These are phyloP conservation scores for Pseudochaenichthys georgianus DNA, from an alignment of 2,797 vertebrate genomes.

Conservation along the genomic window DNA sequence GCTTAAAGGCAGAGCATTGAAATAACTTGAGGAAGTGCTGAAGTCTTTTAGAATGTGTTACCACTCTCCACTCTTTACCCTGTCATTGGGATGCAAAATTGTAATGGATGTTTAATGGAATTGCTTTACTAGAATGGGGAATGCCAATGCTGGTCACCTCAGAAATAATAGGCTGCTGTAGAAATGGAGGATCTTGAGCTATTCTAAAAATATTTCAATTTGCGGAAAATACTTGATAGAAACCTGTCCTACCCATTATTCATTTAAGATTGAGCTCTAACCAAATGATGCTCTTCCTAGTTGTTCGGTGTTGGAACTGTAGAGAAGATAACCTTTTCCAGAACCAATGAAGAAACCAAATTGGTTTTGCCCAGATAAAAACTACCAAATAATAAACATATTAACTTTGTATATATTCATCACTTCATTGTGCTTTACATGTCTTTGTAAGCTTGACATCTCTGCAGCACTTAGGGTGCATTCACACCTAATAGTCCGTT, in stretches of 20 bases:
- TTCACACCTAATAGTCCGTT: no score
- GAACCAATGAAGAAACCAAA: no score
- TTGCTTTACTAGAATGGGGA: slow-evolving; percentile 29
- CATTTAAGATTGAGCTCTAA: background rate
- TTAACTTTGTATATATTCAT: background rate
- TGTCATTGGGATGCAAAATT: slow-evolving; percentile 52
- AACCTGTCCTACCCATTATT: background rate
- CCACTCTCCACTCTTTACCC: slow-evolving; percentile 35
- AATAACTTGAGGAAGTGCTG: slow-evolving; percentile 52
- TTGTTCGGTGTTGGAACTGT: background rate
- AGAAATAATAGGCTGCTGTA: slow-evolving; percentile 19
- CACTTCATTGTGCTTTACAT: background rate
- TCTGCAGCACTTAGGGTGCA: background rate
- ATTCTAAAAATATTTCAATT: slow-evolving; percentile 14
- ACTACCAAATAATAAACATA: background rate
- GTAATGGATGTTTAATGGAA: slow-evolving; percentile 44
- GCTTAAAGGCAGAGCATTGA: slow-evolving; percentile 52
- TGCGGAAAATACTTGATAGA: background rate
- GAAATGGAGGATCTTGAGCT: background rate
- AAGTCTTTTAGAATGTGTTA: slow-evolving; percentile 32
- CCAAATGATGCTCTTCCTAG: background rate
- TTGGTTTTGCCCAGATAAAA: background rate
- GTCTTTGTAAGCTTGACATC: slow-evolving; percentile 6
- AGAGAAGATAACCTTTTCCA: background rate
- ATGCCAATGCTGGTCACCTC: slow-evolving; percentile 12